Conservation (phyloP, 2,113 vertebrate genomes). For the Tyto alba region DNA sequence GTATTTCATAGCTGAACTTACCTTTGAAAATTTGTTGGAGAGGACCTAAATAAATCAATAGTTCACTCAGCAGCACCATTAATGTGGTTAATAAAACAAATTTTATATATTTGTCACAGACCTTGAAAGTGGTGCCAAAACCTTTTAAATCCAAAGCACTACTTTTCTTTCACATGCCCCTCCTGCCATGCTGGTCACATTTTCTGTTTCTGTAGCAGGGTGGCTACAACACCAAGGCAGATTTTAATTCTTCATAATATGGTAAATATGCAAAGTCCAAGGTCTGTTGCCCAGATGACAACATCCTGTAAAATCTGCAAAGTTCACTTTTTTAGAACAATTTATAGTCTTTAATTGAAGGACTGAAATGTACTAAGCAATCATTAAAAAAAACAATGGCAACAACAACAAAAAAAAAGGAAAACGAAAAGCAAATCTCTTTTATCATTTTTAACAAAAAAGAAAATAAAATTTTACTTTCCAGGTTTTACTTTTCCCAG, state of each 20-base stretch:
- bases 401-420: too few relatives aligned
- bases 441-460: not conserved
- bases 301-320: not conserved
- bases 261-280: not conserved
- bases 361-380: not conserved
- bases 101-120: not conserved
- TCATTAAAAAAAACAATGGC: not conserved
- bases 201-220: not conserved
- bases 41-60: constrained; percentile 30
- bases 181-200: not conserved
- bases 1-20: constrained; percentile 16
- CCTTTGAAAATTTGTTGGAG: constrained; percentile 1
- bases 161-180: not conserved
- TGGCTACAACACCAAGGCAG: not conserved
- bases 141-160: not conserved
- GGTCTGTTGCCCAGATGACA: constrained; percentile 24
- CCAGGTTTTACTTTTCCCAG: too few relatives aligned
- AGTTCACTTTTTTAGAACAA: not conserved
- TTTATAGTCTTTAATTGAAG: not conserved
- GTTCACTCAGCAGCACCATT: not conserved
- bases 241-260: not conserved
- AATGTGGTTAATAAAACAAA: constrained; percentile 32
- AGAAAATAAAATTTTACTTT: not conserved
- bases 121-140: constrained; percentile 4
- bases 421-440: too few relatives aligned